These are phyloP conservation scores for Spongia lamella DNA, from an alignment of 37 sponge, comb jelly and placozoan genomes.

Conservation along the genomic window DNA sequence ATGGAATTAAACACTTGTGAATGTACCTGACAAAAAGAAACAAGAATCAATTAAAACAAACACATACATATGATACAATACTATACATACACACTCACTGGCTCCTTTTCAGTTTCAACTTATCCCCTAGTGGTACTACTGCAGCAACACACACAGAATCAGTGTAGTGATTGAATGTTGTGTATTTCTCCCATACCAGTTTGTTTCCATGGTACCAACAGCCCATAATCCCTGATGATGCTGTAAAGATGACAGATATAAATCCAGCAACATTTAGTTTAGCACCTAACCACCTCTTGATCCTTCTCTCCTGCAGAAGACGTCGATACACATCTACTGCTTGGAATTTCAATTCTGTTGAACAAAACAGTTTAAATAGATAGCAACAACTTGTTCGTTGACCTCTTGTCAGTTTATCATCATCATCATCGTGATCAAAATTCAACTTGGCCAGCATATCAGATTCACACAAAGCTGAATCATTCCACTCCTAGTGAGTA, in stretches of 20 bases:
- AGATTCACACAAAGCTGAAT: conserved; percentile 41
- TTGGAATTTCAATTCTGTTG: conserved; percentile 60
- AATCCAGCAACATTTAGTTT: background rate
- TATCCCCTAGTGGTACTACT: too few species aligned
- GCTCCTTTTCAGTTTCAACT: too few species aligned
- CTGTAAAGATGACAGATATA: conserved; percentile 42
- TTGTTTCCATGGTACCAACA: conserved; percentile 48
- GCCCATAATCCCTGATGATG: conserved; percentile 71
- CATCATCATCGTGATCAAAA: conserved; percentile 22
- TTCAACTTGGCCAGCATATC: conserved; percentile 3
- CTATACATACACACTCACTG: background rate
- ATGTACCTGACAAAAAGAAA: conserved; percentile 26
- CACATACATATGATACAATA: background rate
- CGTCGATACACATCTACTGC: conserved; percentile 52
- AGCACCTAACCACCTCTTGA: conserved; percentile 46
- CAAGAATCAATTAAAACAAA: background rate
- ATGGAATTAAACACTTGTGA: conserved; percentile 31
- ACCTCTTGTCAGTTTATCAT: conserved; percentile 44
- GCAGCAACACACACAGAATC: too few species aligned
- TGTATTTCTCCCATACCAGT: too few species aligned
- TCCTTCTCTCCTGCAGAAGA: conserved; percentile 41
- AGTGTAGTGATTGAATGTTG: too few species aligned
- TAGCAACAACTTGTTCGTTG: too few species aligned
- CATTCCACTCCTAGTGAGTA: conserved; percentile 43
- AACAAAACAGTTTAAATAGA: too few species aligned